phyloP scores from a whole-genome alignment of 2,797 vertebrate species.

The Coilia nasus region DNA sequence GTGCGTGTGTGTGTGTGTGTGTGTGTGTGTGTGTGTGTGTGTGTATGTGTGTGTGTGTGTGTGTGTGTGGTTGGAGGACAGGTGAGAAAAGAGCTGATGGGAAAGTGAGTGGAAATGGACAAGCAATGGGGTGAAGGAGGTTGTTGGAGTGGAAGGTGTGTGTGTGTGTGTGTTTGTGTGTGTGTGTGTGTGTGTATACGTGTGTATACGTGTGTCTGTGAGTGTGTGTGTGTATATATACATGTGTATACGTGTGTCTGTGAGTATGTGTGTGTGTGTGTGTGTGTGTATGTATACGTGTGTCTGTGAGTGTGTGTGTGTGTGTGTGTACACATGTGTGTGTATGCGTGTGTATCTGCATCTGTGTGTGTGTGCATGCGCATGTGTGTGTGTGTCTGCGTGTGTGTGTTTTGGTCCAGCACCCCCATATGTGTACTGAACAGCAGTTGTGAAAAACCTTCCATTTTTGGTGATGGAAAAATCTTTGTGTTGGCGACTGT shows the following conservation, averaged over 20 bases:
- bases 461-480: constrained; percentile 17
- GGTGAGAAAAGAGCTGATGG: not conserved
- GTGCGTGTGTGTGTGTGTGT: too few relatives aligned
- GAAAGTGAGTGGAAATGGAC: not conserved
- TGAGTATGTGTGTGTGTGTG: not conserved
- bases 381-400: too few relatives aligned
- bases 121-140: not conserved
- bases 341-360: not conserved
- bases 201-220: not conserved
- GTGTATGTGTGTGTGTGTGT: not conserved
- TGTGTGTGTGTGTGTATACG: not conserved
- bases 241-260: not conserved
- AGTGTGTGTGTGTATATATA: not conserved
- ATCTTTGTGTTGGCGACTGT: not conserved
- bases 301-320: not conserved
- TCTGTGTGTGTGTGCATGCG: too few relatives aligned
- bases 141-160: not conserved
- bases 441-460: not conserved
- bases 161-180: not conserved
- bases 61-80: not conserved
- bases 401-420: not conserved
- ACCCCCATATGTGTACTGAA: constrained; percentile 8
- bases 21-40: too few relatives aligned
- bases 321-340: not conserved
- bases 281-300: not conserved